Conservation (phyloP, 2,797 vertebrate species). For the Galago senegalensis region DNA sequence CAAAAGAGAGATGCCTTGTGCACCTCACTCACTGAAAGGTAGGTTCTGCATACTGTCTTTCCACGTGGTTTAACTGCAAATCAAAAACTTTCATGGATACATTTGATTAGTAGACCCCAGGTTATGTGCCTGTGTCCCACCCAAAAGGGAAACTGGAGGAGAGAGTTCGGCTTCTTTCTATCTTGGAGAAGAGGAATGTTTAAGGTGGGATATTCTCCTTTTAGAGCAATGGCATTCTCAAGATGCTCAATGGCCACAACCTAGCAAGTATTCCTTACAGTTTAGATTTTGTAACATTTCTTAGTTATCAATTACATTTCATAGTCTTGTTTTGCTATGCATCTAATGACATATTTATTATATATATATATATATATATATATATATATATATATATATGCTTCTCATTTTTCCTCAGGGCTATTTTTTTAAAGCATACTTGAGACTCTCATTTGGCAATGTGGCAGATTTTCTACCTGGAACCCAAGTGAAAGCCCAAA, state of each 20-base stretch:
- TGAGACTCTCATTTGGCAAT: slow-evolving; percentile 19
- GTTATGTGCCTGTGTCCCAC: not conserved
- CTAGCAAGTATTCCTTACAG: not conserved
- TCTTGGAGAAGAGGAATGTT: not conserved
- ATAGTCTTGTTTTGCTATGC: slow-evolving; percentile 1
- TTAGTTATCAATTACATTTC: not conserved
- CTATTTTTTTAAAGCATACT: slow-evolving; percentile 10
- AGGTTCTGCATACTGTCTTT: not conserved
- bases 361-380: no score
- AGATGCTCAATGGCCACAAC: not conserved
- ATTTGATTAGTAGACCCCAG: not conserved
- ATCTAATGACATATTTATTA: slow-evolving; percentile 3
- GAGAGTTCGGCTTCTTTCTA: not conserved
- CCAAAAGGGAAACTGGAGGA: not conserved
- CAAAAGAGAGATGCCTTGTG: not conserved
- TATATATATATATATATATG: not conserved
- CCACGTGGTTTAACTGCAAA: not conserved
- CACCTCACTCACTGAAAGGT: not conserved
- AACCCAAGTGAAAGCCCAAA: not conserved
- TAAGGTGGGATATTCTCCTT: not conserved
- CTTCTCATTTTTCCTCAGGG: slow-evolving; percentile 6
- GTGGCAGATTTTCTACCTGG: not conserved
- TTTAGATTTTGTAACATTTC: not conserved
- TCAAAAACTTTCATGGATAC: not conserved
- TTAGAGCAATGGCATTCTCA: not conserved